These are phyloP conservation scores for Rhyacichthys aspro DNA, from an alignment of 2,797 vertebrate genomes.

Conservation along the genomic window DNA sequence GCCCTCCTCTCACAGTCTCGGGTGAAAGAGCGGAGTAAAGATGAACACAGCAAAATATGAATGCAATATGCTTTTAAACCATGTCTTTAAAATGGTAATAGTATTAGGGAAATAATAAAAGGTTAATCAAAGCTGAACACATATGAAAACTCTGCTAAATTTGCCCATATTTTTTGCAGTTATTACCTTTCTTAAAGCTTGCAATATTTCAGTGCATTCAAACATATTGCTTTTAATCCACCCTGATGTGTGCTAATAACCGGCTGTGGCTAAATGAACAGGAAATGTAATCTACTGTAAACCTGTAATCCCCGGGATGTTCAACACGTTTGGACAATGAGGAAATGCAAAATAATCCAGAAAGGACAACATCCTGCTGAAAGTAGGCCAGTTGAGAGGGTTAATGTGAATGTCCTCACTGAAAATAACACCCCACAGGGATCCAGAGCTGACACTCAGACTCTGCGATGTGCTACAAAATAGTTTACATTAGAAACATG, in stretches of 20 bases:
- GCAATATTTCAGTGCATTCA: neutral
- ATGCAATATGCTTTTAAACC: neutral
- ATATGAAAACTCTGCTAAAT: no score
- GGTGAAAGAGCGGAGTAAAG: neutral
- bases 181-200: neutral
- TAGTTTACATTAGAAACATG: constrained; percentile 71
- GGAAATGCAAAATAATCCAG: neutral
- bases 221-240: constrained; percentile 11
- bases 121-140: no score
- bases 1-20: constrained; percentile 8
- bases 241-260: constrained; percentile 37
- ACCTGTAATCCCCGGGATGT: constrained; percentile 42
- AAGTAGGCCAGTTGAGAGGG: constrained; percentile 54
- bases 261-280: constrained; percentile 17
- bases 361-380: constrained; percentile 23
- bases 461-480: constrained; percentile 55
- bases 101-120: no score
- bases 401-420: constrained; percentile 18
- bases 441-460: constrained; percentile 54
- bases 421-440: constrained; percentile 3
- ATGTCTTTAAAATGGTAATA: no score
- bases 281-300: constrained; percentile 44
- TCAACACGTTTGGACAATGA: constrained; percentile 19
- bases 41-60: constrained; percentile 1
- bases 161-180: no score